phyloP scores from a whole-genome alignment of 2,113 vertebrate species.

The Formicarius rufipectus region DNA sequence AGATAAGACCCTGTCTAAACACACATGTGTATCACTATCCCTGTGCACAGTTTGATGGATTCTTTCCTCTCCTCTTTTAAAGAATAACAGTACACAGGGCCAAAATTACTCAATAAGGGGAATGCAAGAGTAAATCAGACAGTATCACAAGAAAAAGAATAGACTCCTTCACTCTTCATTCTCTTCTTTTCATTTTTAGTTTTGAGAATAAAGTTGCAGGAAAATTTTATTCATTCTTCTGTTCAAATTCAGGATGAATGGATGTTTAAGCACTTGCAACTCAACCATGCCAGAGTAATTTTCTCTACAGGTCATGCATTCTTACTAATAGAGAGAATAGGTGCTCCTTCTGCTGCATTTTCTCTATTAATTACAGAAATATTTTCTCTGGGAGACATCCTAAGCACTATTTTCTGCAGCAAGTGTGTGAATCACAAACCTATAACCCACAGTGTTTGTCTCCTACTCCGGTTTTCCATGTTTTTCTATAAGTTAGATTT shows the following conservation, averaged over 20 bases:
- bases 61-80: neutral
- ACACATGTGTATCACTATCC: fast-evolving
- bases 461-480: neutral
- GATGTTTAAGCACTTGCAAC: neutral
- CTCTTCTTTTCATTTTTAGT: neutral
- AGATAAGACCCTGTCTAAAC: neutral
- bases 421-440: neutral
- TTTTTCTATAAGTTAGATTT: neutral
- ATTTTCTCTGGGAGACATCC: neutral
- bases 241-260: neutral
- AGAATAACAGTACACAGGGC: neutral
- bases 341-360: neutral
- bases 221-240: neutral
- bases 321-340: neutral
- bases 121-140: neutral
- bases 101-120: neutral
- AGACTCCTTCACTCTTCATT: neutral
- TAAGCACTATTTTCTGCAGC: neutral
- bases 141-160: neutral
- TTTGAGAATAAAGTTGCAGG: neutral
- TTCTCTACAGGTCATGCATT: neutral
- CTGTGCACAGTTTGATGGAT: neutral
- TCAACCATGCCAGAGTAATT: neutral
- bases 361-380: neutral
- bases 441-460: neutral